A percentile compares a stretch with the other conserved stretches of the same genome.
Conservation (phyloP, 2,113 vertebrate species). For the Upupa epops region DNA sequence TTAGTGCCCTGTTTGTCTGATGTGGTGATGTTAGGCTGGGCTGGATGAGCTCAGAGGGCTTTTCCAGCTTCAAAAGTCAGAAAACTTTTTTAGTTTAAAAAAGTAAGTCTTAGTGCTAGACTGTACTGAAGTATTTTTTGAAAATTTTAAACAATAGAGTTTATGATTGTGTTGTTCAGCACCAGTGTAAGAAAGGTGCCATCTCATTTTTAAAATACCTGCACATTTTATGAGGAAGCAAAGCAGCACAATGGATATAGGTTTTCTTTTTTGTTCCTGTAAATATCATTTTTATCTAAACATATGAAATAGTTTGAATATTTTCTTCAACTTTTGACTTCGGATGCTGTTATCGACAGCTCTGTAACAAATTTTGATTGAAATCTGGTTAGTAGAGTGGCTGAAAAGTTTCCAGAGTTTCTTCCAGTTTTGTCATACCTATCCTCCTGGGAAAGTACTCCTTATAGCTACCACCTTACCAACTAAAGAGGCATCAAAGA, state of each 20-base stretch:
- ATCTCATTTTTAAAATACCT: not conserved
- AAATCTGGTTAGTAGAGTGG: not conserved
- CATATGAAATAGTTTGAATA: not conserved
- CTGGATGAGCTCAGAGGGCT: too few relatives aligned
- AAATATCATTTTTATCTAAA: not conserved
- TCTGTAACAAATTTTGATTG: not conserved
- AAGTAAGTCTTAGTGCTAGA: not conserved
- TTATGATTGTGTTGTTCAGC: not conserved
- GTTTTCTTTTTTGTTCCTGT: not conserved
- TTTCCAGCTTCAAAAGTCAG: not conserved
- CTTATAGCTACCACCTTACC: not conserved
- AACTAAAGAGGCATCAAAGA: not conserved
- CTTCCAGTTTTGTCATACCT: not conserved
- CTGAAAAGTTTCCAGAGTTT: not conserved
- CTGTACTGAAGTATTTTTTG: not conserved
- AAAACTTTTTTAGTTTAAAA: not conserved
- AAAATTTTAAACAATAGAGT: not conserved
- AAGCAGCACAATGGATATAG: too few relatives aligned
- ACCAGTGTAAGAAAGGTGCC: not conserved
- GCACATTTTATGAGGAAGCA: not conserved
- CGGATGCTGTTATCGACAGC: not conserved
- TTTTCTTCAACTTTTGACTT: not conserved
- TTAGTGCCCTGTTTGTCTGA: too few relatives aligned
- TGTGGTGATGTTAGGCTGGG: too few relatives aligned
- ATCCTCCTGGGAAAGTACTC: not conserved